Evolutionary conservation across 2,888 invertebrate species (phyloP), one percentile per base, ranked within the genome.

Genomic region (Taphrorychus bicolor): DNA sequence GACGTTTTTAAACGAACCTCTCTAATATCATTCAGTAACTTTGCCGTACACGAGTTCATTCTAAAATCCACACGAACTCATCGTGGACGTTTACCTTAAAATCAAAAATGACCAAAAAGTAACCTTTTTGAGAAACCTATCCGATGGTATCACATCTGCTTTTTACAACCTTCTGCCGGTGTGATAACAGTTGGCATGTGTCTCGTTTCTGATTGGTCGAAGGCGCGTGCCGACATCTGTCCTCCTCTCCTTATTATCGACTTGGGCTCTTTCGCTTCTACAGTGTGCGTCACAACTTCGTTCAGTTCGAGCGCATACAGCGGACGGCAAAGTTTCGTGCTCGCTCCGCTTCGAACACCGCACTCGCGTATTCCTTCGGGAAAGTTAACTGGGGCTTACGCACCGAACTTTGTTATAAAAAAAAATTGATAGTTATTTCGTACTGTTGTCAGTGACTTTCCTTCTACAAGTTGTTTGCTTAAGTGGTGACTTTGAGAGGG

Each of bases 121-220:
- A 57, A 57, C 57, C 66, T 66, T 66, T 61, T 61, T 56, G 14
- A 53, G 67, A 59, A 67, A 67, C 59, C 59, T 53, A 67, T 66
- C 66, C 56, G 41, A 16, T 61, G 22, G 51, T 62, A 67, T 67
- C 53, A 62, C 67, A 67, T 60, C 59, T 67, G 60, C 41, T 17
- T 62, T 67, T 59, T 23, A 52, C 58, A 58, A 62, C 67, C 67
- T 67, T 67, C 67, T 62, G 67, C 67, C 59, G 67, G 62, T 62
- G 56, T 58, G 58, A 62, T 51, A 61, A 76, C 86, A 86, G 78
- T 87, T 86, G 75, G 84, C 83, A 73, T 84, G 85, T 82, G 87
- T 83, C 73, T 83, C 82, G 79, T 80, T 81, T 82, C 84, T 81
- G 75, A 87, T 86, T 84, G 87, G 87, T 82, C 84, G 81, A 77